Percentiles rank a stretch among this genome's conserved stretches.
phyloP scores from a whole-genome alignment of 1,140 invertebrate genomes.

The Panagrolaimus sp. region DNA sequence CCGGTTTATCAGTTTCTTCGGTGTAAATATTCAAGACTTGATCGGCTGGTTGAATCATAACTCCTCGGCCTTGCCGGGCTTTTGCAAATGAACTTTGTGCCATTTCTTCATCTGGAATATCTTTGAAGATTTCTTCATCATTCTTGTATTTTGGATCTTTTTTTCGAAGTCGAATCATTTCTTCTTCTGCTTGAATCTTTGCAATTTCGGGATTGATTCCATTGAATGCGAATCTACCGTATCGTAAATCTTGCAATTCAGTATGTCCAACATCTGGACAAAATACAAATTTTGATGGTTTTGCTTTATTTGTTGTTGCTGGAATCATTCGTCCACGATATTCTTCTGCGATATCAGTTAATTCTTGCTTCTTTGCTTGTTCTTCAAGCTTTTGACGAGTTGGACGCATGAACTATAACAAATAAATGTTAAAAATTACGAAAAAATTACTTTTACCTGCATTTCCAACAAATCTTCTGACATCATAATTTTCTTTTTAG shows the following conservation, averaged over 20 bases:
- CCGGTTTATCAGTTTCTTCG: neutral
- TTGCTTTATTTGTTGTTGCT: slow-evolving; percentile 17
- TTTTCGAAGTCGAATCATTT: neutral
- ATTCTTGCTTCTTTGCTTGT: slow-evolving; percentile 20
- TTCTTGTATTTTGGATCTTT: neutral
- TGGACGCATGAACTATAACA: slow-evolving; percentile 33
- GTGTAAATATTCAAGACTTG: slow-evolving; percentile 6
- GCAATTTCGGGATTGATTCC: slow-evolving; percentile 40
- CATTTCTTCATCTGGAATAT: slow-evolving; percentile 9
- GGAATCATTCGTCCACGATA: slow-evolving; percentile 19
- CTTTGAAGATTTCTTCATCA: slow-evolving; percentile 12
- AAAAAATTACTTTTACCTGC: slow-evolving; percentile 22
- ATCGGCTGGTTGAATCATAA: neutral
- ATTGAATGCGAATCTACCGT: slow-evolving; percentile 37
- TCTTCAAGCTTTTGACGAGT: slow-evolving; percentile 24
- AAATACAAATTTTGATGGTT: slow-evolving; percentile 9
- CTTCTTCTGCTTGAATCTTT: neutral
- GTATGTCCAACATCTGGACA: slow-evolving; percentile 23
- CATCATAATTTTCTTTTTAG: neutral
- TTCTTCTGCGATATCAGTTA: slow-evolving; percentile 19
- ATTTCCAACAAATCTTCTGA: slow-evolving; percentile 22
- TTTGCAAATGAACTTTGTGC: slow-evolving; percentile 12
- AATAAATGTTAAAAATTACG: slow-evolving; percentile 13
- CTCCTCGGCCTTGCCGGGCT: slow-evolving; percentile 11
- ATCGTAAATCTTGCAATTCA: slow-evolving; percentile 25